Base-by-base conservation (phyloP, 2,113 vertebrate species). In the Sinocyclocheilus maitianheensis region DNA sequence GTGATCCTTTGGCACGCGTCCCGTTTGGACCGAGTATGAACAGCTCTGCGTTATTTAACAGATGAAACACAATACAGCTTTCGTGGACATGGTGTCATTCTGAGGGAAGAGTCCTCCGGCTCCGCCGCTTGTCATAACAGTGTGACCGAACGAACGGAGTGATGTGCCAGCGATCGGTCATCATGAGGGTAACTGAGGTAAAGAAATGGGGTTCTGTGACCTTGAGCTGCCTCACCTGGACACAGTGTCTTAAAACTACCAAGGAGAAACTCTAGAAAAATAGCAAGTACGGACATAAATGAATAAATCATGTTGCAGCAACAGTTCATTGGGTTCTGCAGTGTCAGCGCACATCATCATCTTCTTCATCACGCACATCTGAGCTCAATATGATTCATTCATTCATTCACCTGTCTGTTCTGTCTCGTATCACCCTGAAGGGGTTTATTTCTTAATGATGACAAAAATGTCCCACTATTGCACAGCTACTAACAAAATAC, bases 41-140 rank as follows among this genome's bases (percentile, higher is more conserved):
- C 69, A 43, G 55, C 62, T 77, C 30, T 76, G 71, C 71, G n/a
- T 87, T 34, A 85, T 85, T 85, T 83, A 53, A 77, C 60, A 83
- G 74, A 81, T 63, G 30, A 58, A 86, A 81, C 6, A 89, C 85
- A 89, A 81, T 71, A 65, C 80, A 71, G 77, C 69, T 34, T 75
- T 88, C 84, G 81, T 89, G 69, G n/a, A 46, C 62, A 55, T 86
- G 72, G 86, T 81, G 69, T 86, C 77, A 86, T 24, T 8, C 60
- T 85, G 53, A 51, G 83, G 77, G 67, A 74, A 74, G 53, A 77
- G 65, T 30, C 67, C 78, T 85, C 26, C 37, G 22, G 78, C 62
- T 77, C 26, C 16, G 8, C 7, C 8, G 34, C 69, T 72, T 10
- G 60, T 18, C 81, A 75, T 80, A 80, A 80, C 58, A 78, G 5